Evolutionary conservation across 2,113 vertebrate species (phyloP).

Genomic region (Lipotes vexillifer): DNA sequence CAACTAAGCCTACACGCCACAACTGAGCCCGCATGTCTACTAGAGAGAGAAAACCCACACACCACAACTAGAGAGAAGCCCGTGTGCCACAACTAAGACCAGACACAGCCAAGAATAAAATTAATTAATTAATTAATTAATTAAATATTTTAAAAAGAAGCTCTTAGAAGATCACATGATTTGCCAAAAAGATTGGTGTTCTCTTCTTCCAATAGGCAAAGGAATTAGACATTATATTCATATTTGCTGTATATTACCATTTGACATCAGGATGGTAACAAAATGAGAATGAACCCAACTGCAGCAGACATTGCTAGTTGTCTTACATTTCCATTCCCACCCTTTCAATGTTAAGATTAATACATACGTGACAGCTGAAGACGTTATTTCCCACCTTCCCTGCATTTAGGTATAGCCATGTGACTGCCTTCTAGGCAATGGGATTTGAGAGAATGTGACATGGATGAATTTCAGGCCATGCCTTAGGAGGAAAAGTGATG

Average conservation of each 20-base stretch:
- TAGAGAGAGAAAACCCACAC: too few relatives aligned
- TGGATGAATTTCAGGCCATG: neutral
- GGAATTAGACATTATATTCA: neutral
- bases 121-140: too few relatives aligned
- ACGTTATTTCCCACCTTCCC: neutral
- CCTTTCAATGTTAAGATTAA: neutral
- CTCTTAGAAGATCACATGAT: neutral
- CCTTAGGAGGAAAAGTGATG: neutral
- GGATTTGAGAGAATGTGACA: neutral
- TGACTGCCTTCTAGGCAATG: neutral
- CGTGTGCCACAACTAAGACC: fast-evolving
- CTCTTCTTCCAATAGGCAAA: neutral
- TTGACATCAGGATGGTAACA: neutral
- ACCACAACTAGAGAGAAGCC: too few relatives aligned
- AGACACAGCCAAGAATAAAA: too few relatives aligned
- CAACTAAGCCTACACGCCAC: too few relatives aligned
- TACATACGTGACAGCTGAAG: neutral
- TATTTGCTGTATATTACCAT: neutral
- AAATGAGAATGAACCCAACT: neutral
- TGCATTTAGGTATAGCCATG: neutral
- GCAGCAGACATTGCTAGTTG: neutral
- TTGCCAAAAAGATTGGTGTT: neutral
- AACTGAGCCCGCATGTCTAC: too few relatives aligned
- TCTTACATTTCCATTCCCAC: neutral
- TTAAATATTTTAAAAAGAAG: neutral